phyloP scores from a whole-genome alignment of 2,888 invertebrate genomes.

The Drosophila subsilvestris region DNA sequence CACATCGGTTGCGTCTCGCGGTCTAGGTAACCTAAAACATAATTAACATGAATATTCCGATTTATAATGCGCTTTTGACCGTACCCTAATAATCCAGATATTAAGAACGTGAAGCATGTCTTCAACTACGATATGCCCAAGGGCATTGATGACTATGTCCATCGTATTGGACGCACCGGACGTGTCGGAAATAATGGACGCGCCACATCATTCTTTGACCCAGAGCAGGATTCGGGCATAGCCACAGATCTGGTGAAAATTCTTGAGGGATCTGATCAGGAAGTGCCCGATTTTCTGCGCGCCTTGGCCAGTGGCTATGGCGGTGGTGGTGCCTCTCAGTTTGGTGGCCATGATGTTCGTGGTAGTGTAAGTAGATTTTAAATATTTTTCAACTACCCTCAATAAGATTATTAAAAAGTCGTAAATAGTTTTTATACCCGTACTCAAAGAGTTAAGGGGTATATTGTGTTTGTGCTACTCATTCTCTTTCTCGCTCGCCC shows the following conservation, averaged over 20 bases:
- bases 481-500: too few species aligned
- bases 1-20: constrained; percentile 97
- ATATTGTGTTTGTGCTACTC: too few species aligned
- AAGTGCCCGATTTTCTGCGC: constrained; percentile 90
- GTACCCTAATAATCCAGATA: constrained; percentile 86
- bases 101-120: constrained; percentile 93
- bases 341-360: constrained; percentile 89
- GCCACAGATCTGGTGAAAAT: constrained; percentile 89
- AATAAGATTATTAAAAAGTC: too few species aligned
- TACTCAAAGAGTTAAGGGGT: too few species aligned
- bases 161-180: constrained; percentile 97
- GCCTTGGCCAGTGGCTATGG: constrained; percentile 78
- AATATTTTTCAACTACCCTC: neutral
- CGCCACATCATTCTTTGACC: constrained; percentile 93
- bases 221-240: constrained; percentile 86
- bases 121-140: constrained; percentile 96
- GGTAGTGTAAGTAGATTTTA: constrained; percentile 26
- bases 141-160: constrained; percentile 96
- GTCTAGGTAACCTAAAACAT: constrained; percentile 87
- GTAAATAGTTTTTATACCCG: neutral
- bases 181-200: constrained; percentile 95
- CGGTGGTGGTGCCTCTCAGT: constrained; percentile 84
- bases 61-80: neutral
- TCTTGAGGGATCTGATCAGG: constrained; percentile 90
- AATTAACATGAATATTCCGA: neutral